Evolutionary conservation across 92 coral and sea anemone genomes (phyloP).

Genomic region (Phenganax stokvisi): DNA sequence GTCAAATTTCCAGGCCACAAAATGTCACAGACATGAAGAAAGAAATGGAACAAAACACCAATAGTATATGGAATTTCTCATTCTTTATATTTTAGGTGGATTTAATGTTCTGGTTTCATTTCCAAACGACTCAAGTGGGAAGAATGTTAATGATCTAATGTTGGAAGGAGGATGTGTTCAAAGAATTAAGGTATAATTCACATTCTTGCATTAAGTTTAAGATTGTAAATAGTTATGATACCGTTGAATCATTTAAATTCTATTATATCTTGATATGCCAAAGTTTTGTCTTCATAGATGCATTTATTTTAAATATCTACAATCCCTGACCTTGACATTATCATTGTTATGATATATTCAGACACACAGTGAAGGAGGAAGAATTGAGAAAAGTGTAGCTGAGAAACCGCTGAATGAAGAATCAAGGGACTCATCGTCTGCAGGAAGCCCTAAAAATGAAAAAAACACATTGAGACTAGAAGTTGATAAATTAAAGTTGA

Average conservation of each 20-base stretch:
- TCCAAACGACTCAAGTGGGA: constrained; percentile 4
- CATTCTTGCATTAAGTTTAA: background rate
- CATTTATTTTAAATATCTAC: too few species aligned
- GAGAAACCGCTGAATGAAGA: constrained; percentile 35
- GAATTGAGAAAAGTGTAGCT: constrained; percentile 30
- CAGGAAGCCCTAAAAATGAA: background rate
- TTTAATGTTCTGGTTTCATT: background rate
- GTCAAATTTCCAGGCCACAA: background rate
- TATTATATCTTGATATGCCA: too few species aligned
- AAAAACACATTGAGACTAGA: background rate
- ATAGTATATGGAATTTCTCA: background rate
- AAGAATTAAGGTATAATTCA: constrained; percentile 1
- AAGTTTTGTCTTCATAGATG: too few species aligned
- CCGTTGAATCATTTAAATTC: too few species aligned
- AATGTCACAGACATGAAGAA: background rate
- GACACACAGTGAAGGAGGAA: background rate
- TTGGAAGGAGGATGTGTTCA: constrained; percentile 33
- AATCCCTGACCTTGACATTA: background rate
- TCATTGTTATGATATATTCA: background rate
- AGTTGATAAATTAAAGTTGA: background rate
- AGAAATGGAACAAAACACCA: background rate
- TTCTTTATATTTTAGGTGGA: background rate
- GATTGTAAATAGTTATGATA: background rate
- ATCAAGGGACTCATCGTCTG: background rate
- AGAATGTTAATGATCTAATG: constrained; percentile 24